Conservation (phyloP, 2,797 vertebrate genomes). For the Neostethus bicornis region DNA sequence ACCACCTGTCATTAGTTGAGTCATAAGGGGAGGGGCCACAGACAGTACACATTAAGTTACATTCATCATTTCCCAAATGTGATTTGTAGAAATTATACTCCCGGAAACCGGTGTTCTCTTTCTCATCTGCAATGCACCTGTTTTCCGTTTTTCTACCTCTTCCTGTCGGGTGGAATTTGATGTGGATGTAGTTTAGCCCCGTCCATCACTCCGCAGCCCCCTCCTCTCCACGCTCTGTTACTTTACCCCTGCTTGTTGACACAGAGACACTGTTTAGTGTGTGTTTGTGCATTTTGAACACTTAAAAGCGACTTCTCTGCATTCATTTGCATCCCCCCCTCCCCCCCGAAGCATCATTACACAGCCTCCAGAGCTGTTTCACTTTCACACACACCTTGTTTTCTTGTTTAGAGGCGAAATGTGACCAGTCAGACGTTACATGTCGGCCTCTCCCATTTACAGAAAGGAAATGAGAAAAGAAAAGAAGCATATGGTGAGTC, state of each 20-base stretch:
- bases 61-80: too few species aligned
- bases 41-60: too few species aligned
- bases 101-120: neutral
- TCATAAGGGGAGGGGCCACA: too few species aligned
- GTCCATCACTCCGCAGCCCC: slow-evolving; percentile 59
- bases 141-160: slow-evolving; percentile 37
- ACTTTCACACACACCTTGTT: slow-evolving; percentile 24
- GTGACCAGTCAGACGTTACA: slow-evolving; percentile 34
- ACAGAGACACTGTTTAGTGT: slow-evolving; percentile 42
- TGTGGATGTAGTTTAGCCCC: slow-evolving; percentile 35
- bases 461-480: slow-evolving; percentile 19
- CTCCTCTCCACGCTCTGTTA: slow-evolving; percentile 61
- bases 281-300: slow-evolving; percentile 10
- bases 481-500: slow-evolving; percentile 19
- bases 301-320: slow-evolving; percentile 53
- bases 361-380: slow-evolving; percentile 44
- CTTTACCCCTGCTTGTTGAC: slow-evolving; percentile 58
- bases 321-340: slow-evolving; percentile 70
- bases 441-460: slow-evolving; percentile 33
- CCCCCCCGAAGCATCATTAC: slow-evolving; percentile 30
- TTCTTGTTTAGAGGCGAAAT: slow-evolving; percentile 21
- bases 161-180: slow-evolving; percentile 35
- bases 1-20: too few species aligned
- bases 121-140: slow-evolving; percentile 23
- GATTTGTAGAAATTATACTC: too few species aligned